These are phyloP conservation scores for Megaceryle alcyon DNA, from an alignment of 2,797 vertebrate species.

Conservation along the genomic window DNA sequence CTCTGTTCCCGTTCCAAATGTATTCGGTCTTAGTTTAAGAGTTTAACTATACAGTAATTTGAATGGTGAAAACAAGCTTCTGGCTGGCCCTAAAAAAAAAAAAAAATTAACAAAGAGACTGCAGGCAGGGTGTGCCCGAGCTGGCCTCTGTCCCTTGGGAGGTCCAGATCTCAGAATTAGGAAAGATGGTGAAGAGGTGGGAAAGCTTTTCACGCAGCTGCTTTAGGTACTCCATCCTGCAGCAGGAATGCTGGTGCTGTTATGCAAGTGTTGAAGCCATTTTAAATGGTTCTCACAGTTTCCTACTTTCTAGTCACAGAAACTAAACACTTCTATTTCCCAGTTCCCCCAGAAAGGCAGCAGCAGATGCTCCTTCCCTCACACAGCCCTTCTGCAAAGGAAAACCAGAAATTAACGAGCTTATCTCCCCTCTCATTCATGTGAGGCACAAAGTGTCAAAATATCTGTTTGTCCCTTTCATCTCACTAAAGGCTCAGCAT, in stretches of 20 bases:
- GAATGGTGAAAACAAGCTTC: not conserved
- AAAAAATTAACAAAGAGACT: not conserved
- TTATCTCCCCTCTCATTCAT: not conserved
- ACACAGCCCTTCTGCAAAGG: not conserved
- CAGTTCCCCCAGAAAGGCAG: not conserved
- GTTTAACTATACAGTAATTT: not conserved
- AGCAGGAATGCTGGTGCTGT: not conserved
- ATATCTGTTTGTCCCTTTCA: not conserved
- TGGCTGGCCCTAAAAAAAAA: not conserved
- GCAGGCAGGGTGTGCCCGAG: fast-evolving
- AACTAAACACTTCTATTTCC: not conserved
- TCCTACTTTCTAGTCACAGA: not conserved
- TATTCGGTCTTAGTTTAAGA: not conserved
- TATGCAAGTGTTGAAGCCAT: not conserved
- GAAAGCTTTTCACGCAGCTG: not conserved
- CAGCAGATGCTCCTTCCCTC: not conserved
- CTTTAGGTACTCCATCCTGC: not conserved
- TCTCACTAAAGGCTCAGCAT: not conserved
- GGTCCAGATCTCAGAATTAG: not conserved
- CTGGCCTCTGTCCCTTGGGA: not conserved
- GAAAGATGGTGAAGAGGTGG: not conserved
- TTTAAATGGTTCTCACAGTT: not conserved
- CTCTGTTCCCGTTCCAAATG: not conserved
- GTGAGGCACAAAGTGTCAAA: not conserved
- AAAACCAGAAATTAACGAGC: not conserved